Evolutionary conservation across 2,797 vertebrate genomes (phyloP), one percentile per base, ranked within the genome.

Genomic region (Bryconaethiops microstoma): DNA sequence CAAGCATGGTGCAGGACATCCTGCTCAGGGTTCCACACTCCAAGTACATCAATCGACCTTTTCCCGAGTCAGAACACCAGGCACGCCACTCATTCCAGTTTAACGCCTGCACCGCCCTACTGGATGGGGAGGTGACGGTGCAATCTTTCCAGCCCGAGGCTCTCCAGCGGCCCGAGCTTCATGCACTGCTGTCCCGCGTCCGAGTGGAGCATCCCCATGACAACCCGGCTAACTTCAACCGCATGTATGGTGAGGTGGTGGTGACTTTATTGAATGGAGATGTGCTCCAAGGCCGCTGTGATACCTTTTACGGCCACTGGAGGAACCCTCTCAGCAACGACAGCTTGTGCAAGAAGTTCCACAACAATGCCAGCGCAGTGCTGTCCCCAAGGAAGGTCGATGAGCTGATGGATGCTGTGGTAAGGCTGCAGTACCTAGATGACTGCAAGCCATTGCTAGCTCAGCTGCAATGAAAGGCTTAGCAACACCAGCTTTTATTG

Each of bases 271-370:
- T 89, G 16, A 92, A 88, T 0, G 95, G 96, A 14, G 93, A 95
- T 2, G 65, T 95, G 12, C 88, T 97, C 67, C 90, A 54, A 0
- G 95, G 94, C 3, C 95, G 92, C 70, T 97, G 96, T 59, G 92
- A 96, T 89, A 97, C 96, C 29, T 97, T 97, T 88, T 97, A 97
- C 0, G 96, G 96, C 72, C 96, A 97, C 90, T 97, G 96, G 96
- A 95, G 96, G 73, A 96, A 96, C 63, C 96, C 96, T 0, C 91
- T 97, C 79, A 95, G 93, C 81, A 89, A 92, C 4, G 94, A 96
- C 80, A 96, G 95, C 0, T 91, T 97, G 81, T 89, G 88, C 78
- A 95, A 92, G 87, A 97, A 97, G 89, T 97, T 97, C 79, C 86
- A 89, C 3, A 89, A 87, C 85, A 97, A 97, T 0, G 95, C 95